These are phyloP conservation scores for Eptesicus fuscus DNA, from an alignment of 2,113 vertebrate species.

Conservation along the genomic window DNA sequence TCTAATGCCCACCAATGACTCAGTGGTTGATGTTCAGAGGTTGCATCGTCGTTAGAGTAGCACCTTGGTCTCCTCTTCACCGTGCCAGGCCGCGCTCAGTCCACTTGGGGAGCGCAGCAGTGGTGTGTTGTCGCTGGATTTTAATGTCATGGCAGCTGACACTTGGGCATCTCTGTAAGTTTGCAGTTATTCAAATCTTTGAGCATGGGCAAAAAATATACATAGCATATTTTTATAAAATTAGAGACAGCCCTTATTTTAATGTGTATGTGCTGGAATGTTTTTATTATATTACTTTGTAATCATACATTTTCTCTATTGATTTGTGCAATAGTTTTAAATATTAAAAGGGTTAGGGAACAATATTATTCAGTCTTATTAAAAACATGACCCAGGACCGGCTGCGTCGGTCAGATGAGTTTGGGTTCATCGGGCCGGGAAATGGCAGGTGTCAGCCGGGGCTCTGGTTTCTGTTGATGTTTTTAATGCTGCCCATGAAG, in stretches of 20 bases:
- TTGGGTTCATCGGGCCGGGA: background rate
- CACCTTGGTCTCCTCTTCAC: background rate
- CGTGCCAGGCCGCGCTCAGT: no score
- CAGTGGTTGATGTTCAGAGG: no score
- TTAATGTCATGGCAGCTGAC: background rate
- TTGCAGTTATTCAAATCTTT: background rate
- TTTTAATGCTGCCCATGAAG: background rate
- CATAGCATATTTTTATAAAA: background rate
- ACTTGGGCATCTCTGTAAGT: background rate
- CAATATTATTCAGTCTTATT: background rate
- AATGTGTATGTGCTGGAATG: background rate
- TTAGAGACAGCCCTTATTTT: background rate
- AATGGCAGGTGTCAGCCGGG: background rate
- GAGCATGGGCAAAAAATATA: background rate
- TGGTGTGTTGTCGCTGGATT: background rate
- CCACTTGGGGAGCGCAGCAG: background rate
- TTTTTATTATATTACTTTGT: background rate
- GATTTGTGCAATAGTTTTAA: background rate
- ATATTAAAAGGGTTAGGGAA: background rate
- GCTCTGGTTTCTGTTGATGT: background rate
- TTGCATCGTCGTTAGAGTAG: background rate
- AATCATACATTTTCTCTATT: background rate
- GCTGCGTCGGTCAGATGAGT: background rate
- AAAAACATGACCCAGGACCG: background rate
- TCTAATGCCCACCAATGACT: background rate